Conservation (phyloP, 2,113 vertebrate species). For the Isichthys henryi region DNA sequence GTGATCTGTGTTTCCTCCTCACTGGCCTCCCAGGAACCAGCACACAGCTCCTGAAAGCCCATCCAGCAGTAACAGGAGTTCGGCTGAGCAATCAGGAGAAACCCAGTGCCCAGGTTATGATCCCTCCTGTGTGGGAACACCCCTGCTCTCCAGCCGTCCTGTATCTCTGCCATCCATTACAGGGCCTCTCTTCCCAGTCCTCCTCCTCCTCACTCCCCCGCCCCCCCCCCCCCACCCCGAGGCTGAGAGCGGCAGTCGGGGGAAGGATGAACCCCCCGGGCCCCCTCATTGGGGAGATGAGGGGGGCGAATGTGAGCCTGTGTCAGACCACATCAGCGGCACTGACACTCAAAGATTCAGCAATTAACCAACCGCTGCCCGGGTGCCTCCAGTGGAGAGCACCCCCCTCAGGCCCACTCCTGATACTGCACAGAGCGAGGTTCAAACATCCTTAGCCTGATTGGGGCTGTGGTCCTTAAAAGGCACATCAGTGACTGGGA, state of each 20-base stretch:
- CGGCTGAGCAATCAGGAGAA: neutral
- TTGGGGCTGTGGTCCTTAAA: neutral
- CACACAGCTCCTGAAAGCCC: neutral
- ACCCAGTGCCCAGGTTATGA: neutral
- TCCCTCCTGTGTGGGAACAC: too few species aligned
- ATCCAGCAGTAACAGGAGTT: neutral
- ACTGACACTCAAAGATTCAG: constrained; percentile 4
- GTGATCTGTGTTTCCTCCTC: neutral
- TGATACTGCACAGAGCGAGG: neutral
- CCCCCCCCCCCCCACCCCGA: too few species aligned
- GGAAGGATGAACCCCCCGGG: neutral
- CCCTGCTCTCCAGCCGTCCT: neutral
- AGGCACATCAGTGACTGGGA: neutral
- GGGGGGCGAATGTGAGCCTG: neutral
- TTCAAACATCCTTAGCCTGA: neutral
- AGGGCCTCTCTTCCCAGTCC: neutral
- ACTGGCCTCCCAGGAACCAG: neutral
- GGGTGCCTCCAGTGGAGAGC: neutral
- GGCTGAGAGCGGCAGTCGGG: neutral
- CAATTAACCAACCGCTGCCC: neutral
- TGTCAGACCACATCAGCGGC: neutral
- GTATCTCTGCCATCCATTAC: neutral
- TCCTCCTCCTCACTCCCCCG: too few species aligned
- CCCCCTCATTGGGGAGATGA: constrained; percentile 5
- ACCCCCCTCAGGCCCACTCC: neutral